Evolutionary conservation across 2,888 invertebrate genomes (phyloP).

Genomic region (Calephelis perditalis): DNA sequence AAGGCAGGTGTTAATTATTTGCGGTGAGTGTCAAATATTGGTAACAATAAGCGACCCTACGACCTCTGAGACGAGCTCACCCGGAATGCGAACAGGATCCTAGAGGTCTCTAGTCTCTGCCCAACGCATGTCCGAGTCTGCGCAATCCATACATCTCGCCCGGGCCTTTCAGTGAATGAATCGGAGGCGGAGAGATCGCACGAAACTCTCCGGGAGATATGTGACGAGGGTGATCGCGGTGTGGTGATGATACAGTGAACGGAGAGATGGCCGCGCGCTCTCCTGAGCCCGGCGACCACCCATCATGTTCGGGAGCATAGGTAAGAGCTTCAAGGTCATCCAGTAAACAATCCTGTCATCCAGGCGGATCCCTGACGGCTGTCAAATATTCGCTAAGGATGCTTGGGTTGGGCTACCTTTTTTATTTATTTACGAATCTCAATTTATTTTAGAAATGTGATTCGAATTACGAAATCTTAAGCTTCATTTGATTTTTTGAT

Average conservation of each 20-base stretch:
- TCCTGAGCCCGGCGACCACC: conserved; percentile 56
- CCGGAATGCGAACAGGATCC: conserved; percentile 49
- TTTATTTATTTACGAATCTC: neutral
- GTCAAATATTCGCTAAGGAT: conserved; percentile 17
- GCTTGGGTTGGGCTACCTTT: conserved; percentile 6
- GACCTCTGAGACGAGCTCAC: conserved; percentile 65
- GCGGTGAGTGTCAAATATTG: conserved; percentile 15
- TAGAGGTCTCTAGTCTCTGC: conserved; percentile 53
- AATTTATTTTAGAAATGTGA: no score
- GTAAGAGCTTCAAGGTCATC: conserved; percentile 65
- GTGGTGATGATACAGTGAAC: conserved; percentile 59
- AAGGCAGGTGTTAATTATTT: conserved; percentile 10
- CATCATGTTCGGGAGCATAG: conserved; percentile 66
- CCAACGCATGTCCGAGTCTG: conserved; percentile 63
- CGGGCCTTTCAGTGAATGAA: conserved; percentile 72
- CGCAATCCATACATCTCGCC: conserved; percentile 52
- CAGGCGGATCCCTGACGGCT: conserved; percentile 15
- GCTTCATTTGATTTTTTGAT: no score
- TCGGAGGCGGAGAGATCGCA: conserved; percentile 47
- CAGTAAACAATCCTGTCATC: conserved; percentile 28
- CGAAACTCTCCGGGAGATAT: conserved; percentile 36
- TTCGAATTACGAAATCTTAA: no score
- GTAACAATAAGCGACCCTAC: conserved; percentile 47
- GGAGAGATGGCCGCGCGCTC: conserved; percentile 66
- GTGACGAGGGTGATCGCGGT: conserved; percentile 46